Percentiles rank a stretch among this genome's conserved stretches.
phyloP scores from a whole-genome alignment of 1,140 invertebrate genomes.

The Leptonema lineaticorne region DNA sequence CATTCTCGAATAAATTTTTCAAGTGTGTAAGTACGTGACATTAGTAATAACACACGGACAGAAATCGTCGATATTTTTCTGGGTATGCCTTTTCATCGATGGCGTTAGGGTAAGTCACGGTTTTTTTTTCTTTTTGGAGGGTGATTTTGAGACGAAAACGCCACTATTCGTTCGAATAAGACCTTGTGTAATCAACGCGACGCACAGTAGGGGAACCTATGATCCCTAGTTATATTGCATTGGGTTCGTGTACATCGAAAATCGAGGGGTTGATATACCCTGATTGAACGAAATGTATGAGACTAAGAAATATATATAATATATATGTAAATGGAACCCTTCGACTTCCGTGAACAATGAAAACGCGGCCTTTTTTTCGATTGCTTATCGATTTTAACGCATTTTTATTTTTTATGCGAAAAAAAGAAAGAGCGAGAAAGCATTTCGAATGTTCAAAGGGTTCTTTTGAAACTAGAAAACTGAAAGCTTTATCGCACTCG shows the following conservation, averaged over 20 bases:
- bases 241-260: neutral
- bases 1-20: no score
- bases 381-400: slow-evolving; percentile 10
- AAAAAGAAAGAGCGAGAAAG: no score
- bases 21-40: no score
- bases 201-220: slow-evolving; percentile 13
- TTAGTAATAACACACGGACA: no score
- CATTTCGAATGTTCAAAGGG: neutral
- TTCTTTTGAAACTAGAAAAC: no score
- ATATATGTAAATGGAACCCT: slow-evolving; percentile 24
- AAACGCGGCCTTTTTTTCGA: neutral
- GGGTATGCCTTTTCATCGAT: no score
- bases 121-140: no score
- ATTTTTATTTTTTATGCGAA: neutral
- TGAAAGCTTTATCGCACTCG: no score
- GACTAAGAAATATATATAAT: slow-evolving; percentile 29
- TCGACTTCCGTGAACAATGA: slow-evolving; percentile 7
- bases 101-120: no score
- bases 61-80: no score
- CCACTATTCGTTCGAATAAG: slow-evolving; percentile 16
- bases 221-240: slow-evolving; percentile 18
- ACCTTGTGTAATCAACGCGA: slow-evolving; percentile 23
- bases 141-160: no score
- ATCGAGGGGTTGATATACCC: neutral
- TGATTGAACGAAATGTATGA: slow-evolving; percentile 12